Base-by-base conservation (phyloP, 2,113 vertebrate species). In the Scomber scombrus region DNA sequence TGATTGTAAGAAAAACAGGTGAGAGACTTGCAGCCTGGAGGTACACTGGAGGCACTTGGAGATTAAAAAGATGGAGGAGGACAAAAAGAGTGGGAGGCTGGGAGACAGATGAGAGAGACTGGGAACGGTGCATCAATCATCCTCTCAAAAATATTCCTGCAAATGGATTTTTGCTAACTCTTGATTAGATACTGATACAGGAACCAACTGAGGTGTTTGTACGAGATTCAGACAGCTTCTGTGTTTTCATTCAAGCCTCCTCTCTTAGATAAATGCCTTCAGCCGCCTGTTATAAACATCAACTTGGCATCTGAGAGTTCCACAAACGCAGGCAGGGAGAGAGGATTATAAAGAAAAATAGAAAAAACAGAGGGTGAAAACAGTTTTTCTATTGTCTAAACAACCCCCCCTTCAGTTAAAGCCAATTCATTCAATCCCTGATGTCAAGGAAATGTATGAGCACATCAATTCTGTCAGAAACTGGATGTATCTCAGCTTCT, bases 11-110 rank as follows among this genome's bases (percentile, higher is more conserved):
- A 81, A 82, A 54, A 52, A 63, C 23, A 56, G 16, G 34, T 21
- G 11, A 71, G 62, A 79, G 67, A 91, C 88, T 90, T 81, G 88
- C 83, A 62, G 80, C 64, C 89, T 93, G 14, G n/a, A n/a, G n/a
- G 49, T 6, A 60, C 64, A 43, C 5, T 1, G 45, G 54, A 73
- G 50, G 60, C 29, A 67, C 14, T 55, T 13, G 46, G 75, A 86
- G 63, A 62, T 52, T 26, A 21, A 31, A 65, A n/a, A 29, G 58
- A 80, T 4, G 63, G 76, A 61, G 11, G 55, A 43, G 67, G 78
- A 88, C 80, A 88, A 71, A 65, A 78, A 57, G 63, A 83, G 57
- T 80, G 73, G 64, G 78, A 84, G 81, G 80, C 50, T 56, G 55
- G 63, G 58, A 71, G 73, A 78, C 11, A 40, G 71, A 58, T 43